Conservation (phyloP, 1,140 invertebrate species). For the Tribolium castaneum region DNA sequence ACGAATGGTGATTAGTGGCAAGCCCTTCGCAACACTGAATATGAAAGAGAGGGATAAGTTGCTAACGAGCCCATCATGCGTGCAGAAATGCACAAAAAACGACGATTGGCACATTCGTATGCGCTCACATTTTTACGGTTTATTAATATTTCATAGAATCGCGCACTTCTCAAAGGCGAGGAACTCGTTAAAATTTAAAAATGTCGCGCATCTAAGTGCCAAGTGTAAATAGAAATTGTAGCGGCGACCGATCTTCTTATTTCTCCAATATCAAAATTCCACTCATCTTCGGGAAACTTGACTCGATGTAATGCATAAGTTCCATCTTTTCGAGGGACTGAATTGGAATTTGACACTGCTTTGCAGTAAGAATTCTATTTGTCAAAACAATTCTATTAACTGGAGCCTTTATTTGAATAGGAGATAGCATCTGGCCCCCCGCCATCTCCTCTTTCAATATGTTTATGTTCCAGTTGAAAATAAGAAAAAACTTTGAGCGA, state of each 20-base stretch:
- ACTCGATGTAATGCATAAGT: background rate
- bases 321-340: background rate
- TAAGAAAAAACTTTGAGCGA: background rate
- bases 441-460: background rate
- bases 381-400: conserved; percentile 4
- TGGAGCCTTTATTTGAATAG: conserved; percentile 9
- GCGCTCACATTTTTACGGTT: conserved; percentile 13
- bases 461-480: background rate
- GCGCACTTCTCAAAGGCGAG: conserved; percentile 2
- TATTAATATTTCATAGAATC: conserved; percentile 22
- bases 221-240: conserved; percentile 1
- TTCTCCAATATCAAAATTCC: background rate
- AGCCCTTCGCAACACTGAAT: conserved; percentile 26
- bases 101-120: background rate
- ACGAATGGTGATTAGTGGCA: conserved; percentile 39
- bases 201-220: background rate
- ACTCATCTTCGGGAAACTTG: background rate
- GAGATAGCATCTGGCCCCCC: background rate
- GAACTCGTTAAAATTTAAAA: conserved; percentile 23
- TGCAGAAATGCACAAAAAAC: conserved; percentile 25
- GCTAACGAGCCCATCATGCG: conserved; percentile 35
- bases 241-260: background rate
- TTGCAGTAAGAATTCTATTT: background rate
- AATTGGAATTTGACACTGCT: background rate
- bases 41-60: conserved; percentile 41